Percentiles rank a stretch among this genome's conserved stretches.
Conservation (phyloP, 2,888 invertebrate genomes). For the Apantesis nais region DNA sequence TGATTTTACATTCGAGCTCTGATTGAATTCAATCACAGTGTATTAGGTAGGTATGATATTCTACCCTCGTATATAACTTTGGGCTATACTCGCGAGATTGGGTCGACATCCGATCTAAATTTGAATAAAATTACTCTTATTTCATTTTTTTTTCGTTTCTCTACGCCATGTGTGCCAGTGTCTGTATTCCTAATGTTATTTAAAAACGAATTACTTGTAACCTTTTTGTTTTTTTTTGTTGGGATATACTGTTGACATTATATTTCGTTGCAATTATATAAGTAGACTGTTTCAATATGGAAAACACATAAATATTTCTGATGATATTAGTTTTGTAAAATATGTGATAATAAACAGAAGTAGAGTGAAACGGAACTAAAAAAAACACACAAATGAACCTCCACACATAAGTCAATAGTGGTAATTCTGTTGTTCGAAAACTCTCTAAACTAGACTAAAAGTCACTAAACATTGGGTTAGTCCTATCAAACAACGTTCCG, state of each 20-base stretch:
- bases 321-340: too few species aligned
- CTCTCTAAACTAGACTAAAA: too few species aligned
- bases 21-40: conserved; percentile 44
- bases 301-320: too few species aligned
- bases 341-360: too few species aligned
- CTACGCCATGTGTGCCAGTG: conserved; percentile 39
- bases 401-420: neutral
- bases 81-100: conserved; percentile 47
- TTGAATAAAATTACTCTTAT: conserved; percentile 63
- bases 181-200: conserved; percentile 35
- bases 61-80: conserved; percentile 31
- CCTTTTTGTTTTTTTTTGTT: neutral
- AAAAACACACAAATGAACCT: neutral
- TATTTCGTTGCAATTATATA: neutral
- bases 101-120: conserved; percentile 58
- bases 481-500: too few species aligned
- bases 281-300: neutral
- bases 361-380: too few species aligned
- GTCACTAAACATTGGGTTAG: too few species aligned
- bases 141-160: conserved; percentile 52
- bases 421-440: neutral
- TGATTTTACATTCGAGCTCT: conserved; percentile 35
- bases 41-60: conserved; percentile 30
- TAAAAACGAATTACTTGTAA: conserved; percentile 33
- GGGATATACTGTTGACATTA: neutral